Conservation (phyloP, 2,888 invertebrate genomes). For the Dicycla oo region DNA sequence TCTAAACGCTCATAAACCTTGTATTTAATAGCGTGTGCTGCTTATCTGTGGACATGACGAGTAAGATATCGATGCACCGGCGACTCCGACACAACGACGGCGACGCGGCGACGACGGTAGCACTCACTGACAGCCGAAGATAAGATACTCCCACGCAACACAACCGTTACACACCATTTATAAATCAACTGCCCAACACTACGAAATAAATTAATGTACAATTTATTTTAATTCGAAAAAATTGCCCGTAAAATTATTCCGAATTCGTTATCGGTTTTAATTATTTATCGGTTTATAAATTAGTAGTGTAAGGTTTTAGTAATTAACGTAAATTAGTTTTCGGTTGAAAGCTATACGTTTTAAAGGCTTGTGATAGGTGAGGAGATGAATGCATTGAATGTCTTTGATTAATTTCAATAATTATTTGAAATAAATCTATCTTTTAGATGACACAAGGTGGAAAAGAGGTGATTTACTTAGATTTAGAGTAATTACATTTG, state of each 20-base stretch:
- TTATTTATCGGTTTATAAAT: conserved; percentile 53
- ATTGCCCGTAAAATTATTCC: too few species aligned
- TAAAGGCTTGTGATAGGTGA: conserved; percentile 24
- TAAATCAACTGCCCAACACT: conserved; percentile 60
- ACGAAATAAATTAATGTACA: conserved; percentile 53
- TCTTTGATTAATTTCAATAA: conserved; percentile 28
- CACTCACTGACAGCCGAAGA: conserved; percentile 77
- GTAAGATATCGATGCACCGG: conserved; percentile 71
- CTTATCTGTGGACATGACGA: conserved; percentile 79
- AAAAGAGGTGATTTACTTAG: not conserved
- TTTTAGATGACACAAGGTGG: not conserved
- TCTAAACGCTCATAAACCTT: conserved; percentile 53
- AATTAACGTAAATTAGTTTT: conserved; percentile 52
- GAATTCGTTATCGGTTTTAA: conserved; percentile 41
- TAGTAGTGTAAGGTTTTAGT: conserved; percentile 41
- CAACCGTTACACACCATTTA: conserved; percentile 61
- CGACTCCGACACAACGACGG: conserved; percentile 63
- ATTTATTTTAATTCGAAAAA: conserved; percentile 56
- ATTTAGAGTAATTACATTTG: conserved; percentile 13
- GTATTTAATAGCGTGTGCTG: conserved; percentile 77
- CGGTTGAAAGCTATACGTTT: conserved; percentile 38
- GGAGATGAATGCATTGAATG: conserved; percentile 25
- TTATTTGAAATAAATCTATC: conserved; percentile 12
- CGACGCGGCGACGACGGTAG: conserved; percentile 70
- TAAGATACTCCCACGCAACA: conserved; percentile 77